Conservation (phyloP, 2,113 vertebrate species). For the Peromyscus leucopus region DNA sequence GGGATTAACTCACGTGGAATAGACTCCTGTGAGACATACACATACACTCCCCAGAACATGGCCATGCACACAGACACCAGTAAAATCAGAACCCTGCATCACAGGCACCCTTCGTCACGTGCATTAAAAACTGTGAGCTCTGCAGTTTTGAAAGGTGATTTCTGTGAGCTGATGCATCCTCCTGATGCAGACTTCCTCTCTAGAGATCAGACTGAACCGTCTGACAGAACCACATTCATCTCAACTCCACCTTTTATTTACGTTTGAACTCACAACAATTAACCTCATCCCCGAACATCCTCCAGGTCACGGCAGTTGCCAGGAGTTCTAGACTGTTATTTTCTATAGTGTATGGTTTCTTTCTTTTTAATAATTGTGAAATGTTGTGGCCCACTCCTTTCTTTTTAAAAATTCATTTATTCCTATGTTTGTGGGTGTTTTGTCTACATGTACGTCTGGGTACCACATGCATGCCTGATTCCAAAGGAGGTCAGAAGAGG, state of each 20-base stretch:
- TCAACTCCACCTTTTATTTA: slow-evolving; percentile 2
- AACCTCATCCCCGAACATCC: not conserved
- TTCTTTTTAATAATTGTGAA: not conserved
- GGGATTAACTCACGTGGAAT: not conserved
- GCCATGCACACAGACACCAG: not conserved
- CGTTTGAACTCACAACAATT: slow-evolving; percentile 30
- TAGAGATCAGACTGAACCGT: not conserved
- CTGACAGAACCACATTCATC: not conserved
- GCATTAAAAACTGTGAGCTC: not conserved
- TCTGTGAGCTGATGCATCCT: not conserved
- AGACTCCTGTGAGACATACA: not conserved
- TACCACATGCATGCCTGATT: not conserved
- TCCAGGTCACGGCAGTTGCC: not conserved
- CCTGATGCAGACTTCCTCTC: slow-evolving; percentile 4
- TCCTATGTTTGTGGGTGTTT: not conserved
- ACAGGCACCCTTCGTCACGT: not conserved
- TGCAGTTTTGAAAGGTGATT: not conserved
- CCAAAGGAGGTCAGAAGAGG: not conserved
- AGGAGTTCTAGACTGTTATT: not conserved
- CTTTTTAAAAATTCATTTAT: not conserved
- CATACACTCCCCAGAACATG: not conserved
- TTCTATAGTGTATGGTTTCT: not conserved
- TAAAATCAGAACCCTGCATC: not conserved
- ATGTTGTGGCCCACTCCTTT: not conserved
- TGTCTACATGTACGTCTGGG: not conserved